Base-by-base conservation (phyloP, 2,113 vertebrate genomes). In the Junco hyemalis region DNA sequence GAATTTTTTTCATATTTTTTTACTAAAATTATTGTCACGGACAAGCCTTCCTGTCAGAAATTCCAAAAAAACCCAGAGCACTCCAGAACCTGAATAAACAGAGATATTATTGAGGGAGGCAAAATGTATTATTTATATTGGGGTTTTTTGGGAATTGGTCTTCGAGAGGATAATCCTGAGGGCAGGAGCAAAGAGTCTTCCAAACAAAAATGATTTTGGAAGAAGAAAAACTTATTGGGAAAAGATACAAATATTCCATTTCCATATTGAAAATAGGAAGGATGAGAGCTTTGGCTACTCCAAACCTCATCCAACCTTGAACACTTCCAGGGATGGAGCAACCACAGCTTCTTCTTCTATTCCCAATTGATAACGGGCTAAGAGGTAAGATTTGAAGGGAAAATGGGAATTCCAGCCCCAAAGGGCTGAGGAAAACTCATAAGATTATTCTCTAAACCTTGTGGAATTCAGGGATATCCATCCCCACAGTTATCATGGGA, bases 101-200 rank as follows among this genome's bases (percentile, higher is more conserved):
- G 1, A 0, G 35, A 19, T 24, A 29, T 40, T 80, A 20, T 3
- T 36, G 14, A 23, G 6, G 14, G 8, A 28, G 4, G 0, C 3
- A 17, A 50, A 45, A 9, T 0, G 24, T 40, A 90, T 79, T 84
- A 60, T 85, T 91, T 20, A 7, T 47, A 2, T 14, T 8, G 9
- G 42, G 12, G 11, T 53, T 86, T 25, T 33, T 36, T 48, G 78
- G 51, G 60, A 66, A 5, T 33, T 81, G 60, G 21, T 23, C 2
- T 5, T 31, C 42, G 40, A 18, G 74, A 64, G 69, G 74, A 31
- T 8, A 29, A 53, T 28, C 40, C n/a, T 48, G 77, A 53, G 72
- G 38, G 50, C 15, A 38, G 66, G 31, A 65, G 14, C 20, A 35
- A 66, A 69, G 54, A 24, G 4, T 9, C 14, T 38, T 66, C 56